Percentiles rank a stretch among this genome's conserved stretches.
phyloP scores from a whole-genome alignment of 1,140 invertebrate genomes.

The Neoseiulus cucumeris region DNA sequence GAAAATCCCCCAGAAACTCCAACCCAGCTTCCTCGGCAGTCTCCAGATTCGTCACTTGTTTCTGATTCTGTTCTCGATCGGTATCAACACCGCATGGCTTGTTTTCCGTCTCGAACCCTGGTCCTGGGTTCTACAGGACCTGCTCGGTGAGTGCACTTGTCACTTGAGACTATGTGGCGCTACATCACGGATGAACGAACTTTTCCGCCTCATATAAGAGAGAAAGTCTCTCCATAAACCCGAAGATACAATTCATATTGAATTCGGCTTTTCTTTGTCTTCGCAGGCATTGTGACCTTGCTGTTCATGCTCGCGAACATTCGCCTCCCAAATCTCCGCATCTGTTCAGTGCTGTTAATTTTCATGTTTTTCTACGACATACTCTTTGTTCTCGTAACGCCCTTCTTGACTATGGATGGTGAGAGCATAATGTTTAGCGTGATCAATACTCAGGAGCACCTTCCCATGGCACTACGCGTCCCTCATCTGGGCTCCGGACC shows the following conservation, averaged over 20 bases:
- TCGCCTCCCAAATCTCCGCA: constrained; percentile 32
- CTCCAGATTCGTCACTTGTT: constrained; percentile 26
- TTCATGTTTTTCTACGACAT: constrained; percentile 41
- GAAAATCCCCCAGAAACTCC: neutral
- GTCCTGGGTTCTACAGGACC: constrained; percentile 13
- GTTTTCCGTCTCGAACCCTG: constrained; percentile 23
- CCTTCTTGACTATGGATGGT: constrained; percentile 35
- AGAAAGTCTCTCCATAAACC: too few relatives aligned
- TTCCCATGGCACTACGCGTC: constrained; percentile 38
- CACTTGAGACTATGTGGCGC: too few relatives aligned
- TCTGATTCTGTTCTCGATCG: constrained; percentile 23
- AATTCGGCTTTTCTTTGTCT: neutral
- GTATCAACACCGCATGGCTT: constrained; percentile 24
- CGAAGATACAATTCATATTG: too few relatives aligned
- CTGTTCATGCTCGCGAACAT: constrained; percentile 32
- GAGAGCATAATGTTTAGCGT: constrained; percentile 43
- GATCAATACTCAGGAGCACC: constrained; percentile 26
- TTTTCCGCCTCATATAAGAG: too few relatives aligned
- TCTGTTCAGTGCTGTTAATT: constrained; percentile 33
- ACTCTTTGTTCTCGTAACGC: constrained; percentile 45
- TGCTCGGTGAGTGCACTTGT: constrained; percentile 13
- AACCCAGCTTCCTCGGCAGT: constrained; percentile 23
- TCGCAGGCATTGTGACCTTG: constrained; percentile 34
- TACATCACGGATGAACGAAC: too few relatives aligned
- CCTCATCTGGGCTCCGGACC: constrained; percentile 25